Conservation (phyloP, 2,113 vertebrate genomes). For the Sula dactylatra region DNA sequence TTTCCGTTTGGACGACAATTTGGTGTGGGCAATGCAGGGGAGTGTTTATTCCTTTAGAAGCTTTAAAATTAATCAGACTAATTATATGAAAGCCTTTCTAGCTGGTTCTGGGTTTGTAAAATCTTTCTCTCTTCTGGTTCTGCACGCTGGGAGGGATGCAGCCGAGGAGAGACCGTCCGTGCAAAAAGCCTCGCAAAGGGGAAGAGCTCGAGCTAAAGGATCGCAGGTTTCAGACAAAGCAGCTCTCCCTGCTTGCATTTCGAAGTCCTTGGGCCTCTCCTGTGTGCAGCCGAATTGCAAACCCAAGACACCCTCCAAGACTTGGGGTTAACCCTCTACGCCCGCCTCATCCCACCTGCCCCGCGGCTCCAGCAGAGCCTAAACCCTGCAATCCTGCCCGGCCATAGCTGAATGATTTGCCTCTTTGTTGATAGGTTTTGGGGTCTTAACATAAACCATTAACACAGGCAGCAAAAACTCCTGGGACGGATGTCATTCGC, state of each 20-base stretch:
- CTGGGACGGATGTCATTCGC: background rate
- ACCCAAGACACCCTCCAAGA: background rate
- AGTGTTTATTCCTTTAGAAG: background rate
- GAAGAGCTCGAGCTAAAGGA: background rate
- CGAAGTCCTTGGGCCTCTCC: background rate
- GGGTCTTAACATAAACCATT: background rate
- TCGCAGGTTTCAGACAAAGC: background rate
- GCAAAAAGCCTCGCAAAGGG: background rate
- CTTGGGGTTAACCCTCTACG: background rate
- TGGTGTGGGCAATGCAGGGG: background rate
- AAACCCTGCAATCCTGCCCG: background rate
- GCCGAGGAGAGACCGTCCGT: background rate
- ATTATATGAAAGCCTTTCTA: background rate
- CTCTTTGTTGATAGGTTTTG: background rate
- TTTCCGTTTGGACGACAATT: fast-evolving
- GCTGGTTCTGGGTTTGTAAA: background rate
- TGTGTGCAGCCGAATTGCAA: background rate
- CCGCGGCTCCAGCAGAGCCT: background rate
- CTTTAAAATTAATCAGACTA: background rate
- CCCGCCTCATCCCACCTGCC: background rate
- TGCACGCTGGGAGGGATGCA: background rate
- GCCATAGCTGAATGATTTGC: fast-evolving
- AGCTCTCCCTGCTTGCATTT: background rate
- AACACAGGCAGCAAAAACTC: background rate
- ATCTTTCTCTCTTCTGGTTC: background rate